Conservation (phyloP, 2,888 invertebrate genomes). For the Mesorhabditis spiculigera region DNA sequence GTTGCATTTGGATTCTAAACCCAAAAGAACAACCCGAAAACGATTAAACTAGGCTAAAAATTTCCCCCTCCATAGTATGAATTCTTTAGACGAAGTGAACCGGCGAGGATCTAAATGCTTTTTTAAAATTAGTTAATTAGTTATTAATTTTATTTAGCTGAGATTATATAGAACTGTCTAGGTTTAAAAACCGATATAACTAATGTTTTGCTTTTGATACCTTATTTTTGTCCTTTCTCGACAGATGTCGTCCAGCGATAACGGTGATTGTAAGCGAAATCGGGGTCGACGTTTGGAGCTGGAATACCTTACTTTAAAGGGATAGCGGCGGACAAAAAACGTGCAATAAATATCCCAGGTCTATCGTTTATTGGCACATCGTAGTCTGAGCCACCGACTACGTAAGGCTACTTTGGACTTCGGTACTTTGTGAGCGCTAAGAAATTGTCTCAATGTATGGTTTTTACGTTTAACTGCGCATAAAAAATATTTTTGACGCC, state of each 20-base stretch:
- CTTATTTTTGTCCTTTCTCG: constrained; percentile 68
- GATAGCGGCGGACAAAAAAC: too few relatives aligned
- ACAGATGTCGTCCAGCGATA: constrained; percentile 83
- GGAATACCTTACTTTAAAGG: too few relatives aligned
- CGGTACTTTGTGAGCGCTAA: too few relatives aligned
- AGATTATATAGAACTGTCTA: too few relatives aligned
- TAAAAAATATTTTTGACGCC: too few relatives aligned
- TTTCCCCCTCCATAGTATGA: background rate
- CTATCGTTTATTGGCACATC: too few relatives aligned
- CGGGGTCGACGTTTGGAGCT: constrained; percentile 56
- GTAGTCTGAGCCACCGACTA: too few relatives aligned
- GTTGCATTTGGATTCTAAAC: constrained; percentile 73
- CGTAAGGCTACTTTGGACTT: too few relatives aligned
- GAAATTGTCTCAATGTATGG: too few relatives aligned
- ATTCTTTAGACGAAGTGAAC: background rate
- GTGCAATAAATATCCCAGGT: too few relatives aligned
- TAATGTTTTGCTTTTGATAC: background rate
- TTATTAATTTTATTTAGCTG: background rate
- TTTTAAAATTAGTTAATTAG: background rate
- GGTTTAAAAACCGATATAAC: too few relatives aligned
- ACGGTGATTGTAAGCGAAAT: constrained; percentile 60
- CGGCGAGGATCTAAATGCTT: background rate
- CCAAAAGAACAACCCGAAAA: background rate
- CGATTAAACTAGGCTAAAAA: background rate
- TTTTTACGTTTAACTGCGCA: too few relatives aligned